Percentiles rank a stretch among this genome's conserved stretches.
These are phyloP conservation scores for Sminthurinus aureus DNA, from an alignment of 2,888 invertebrate species.

Conservation along the genomic window DNA sequence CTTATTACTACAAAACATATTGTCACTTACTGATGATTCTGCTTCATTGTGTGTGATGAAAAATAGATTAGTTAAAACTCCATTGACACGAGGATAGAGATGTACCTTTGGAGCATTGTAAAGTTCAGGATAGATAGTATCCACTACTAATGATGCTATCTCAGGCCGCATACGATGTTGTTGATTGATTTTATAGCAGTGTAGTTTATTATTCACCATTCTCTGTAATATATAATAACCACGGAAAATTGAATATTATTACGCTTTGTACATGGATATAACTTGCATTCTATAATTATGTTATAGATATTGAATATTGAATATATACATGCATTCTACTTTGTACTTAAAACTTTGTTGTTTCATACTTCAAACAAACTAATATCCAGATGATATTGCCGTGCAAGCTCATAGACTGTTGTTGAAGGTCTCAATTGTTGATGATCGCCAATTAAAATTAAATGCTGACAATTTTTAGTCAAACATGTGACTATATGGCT, in stretches of 20 bases:
- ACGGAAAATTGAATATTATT: too few relatives aligned
- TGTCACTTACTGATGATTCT: conserved; percentile 67
- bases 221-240: conserved; percentile 63
- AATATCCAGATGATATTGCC: conserved; percentile 73
- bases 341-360: conserved; percentile 68
- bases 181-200: conserved; percentile 48
- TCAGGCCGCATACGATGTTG: conserved; percentile 82
- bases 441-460: conserved; percentile 88
- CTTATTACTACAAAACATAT: neutral
- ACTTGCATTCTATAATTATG: too few relatives aligned
- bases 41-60: conserved; percentile 72
- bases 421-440: conserved; percentile 79
- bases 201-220: conserved; percentile 48
- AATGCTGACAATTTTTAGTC: conserved; percentile 76
- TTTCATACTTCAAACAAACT: conserved; percentile 85
- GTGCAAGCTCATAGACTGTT: conserved; percentile 73
- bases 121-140: conserved; percentile 74
- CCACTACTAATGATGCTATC: conserved; percentile 69
- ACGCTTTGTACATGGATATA: too few relatives aligned
- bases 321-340: neutral
- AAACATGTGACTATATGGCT: conserved; percentile 81
- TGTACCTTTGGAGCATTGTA: conserved; percentile 70
- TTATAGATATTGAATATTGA: too few relatives aligned
- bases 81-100: conserved; percentile 68
- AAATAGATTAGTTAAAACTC: conserved; percentile 72